Evolutionary conservation across 1,140 invertebrate genomes (phyloP).

Genomic region (Ceratina calcarata): DNA sequence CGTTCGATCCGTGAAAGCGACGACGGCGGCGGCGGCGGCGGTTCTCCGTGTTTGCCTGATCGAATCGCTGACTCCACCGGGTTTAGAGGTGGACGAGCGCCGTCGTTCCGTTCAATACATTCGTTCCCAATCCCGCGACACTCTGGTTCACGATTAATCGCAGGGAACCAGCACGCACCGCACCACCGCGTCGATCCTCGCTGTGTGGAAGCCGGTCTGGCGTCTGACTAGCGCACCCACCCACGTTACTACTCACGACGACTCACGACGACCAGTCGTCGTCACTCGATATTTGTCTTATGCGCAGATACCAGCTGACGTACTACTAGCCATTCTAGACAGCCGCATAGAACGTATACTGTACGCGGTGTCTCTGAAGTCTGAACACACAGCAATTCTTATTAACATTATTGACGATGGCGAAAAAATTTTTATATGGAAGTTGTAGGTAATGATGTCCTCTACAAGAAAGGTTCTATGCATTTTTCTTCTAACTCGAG

Average conservation of each 20-base stretch:
- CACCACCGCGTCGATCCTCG: slow-evolving; percentile 44
- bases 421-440: no score
- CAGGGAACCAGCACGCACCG: no score
- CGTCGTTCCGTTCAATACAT: not conserved
- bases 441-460: no score
- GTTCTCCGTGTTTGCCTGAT: no score
- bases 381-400: no score
- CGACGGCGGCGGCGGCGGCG: no score
- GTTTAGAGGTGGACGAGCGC: not conserved
- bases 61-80: slow-evolving; percentile 17
- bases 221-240: slow-evolving; percentile 11
- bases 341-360: not conserved
- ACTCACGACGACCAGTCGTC: no score
- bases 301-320: slow-evolving; percentile 48
- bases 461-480: no score
- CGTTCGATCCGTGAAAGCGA: not conserved
- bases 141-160: slow-evolving; percentile 11
- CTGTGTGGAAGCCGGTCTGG: slow-evolving; percentile 29
- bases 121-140: slow-evolving; percentile 2
- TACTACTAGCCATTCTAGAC: not conserved
- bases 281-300: slow-evolving; percentile 31
- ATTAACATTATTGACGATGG: no score
- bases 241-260: not conserved
- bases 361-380: not conserved
- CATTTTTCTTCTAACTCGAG: no score